Percentiles rank a stretch among this genome's conserved stretches.
These are phyloP conservation scores for Hirtodrosophila alboralis DNA, from an alignment of 2,888 invertebrate species.

Conservation along the genomic window DNA sequence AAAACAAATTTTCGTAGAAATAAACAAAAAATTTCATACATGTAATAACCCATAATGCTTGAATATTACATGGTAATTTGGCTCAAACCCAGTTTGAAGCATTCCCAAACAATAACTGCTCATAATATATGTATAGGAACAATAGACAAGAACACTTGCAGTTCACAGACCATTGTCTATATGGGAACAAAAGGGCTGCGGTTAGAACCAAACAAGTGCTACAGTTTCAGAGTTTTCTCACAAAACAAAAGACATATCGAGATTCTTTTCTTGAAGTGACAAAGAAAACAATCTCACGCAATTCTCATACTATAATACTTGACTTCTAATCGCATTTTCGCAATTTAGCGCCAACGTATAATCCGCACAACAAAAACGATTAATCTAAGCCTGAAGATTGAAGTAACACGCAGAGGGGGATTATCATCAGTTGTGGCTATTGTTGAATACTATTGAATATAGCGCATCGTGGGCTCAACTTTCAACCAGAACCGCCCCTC, in stretches of 20 bases:
- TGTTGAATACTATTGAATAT: slow-evolving; percentile 51
- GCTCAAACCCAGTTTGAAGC: slow-evolving; percentile 13
- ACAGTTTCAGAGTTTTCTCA: slow-evolving; percentile 35
- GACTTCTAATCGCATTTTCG: slow-evolving; percentile 70
- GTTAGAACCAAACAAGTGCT: slow-evolving; percentile 34
- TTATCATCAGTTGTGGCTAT: slow-evolving; percentile 74
- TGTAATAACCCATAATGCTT: slow-evolving; percentile 39
- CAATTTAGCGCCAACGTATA: slow-evolving; percentile 81
- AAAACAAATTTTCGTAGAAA: slow-evolving; percentile 42
- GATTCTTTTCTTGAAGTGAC: slow-evolving; percentile 37
- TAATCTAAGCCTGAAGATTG: slow-evolving; percentile 45
- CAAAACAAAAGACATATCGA: slow-evolving; percentile 32
- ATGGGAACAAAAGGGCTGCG: slow-evolving; percentile 31
- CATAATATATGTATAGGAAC: slow-evolving; percentile 27
- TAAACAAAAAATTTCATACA: slow-evolving; percentile 21
- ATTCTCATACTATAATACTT: slow-evolving; percentile 35
- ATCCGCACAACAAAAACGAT: slow-evolving; percentile 76
- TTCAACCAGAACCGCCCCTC: slow-evolving; percentile 64
- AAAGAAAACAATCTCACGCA: slow-evolving; percentile 54
- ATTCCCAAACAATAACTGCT: slow-evolving; percentile 12
- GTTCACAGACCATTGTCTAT: slow-evolving; percentile 22
- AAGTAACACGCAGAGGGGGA: slow-evolving; percentile 57
- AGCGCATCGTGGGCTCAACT: slow-evolving; percentile 52
- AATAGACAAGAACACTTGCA: slow-evolving; percentile 32
- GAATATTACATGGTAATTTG: slow-evolving; percentile 77